These are phyloP conservation scores for Macquaria australasica DNA, from an alignment of 2,113 vertebrate genomes.

Conservation along the genomic window DNA sequence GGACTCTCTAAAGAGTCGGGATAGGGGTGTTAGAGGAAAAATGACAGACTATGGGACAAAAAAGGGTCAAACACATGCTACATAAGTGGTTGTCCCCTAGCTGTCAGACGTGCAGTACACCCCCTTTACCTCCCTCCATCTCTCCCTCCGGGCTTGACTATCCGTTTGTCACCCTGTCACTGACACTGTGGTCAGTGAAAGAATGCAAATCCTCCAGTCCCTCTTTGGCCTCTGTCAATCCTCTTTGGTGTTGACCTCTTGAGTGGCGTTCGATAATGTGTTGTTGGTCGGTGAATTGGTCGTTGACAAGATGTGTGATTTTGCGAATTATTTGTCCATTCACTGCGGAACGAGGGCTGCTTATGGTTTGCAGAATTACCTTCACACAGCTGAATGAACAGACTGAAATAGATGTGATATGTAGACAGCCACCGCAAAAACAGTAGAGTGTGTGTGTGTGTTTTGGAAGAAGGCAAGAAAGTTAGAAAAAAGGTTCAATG, in stretches of 20 bases:
- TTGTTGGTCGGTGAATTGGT: not conserved
- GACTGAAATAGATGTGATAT: conserved; percentile 1
- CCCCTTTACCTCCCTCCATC: not conserved
- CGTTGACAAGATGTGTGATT: not conserved
- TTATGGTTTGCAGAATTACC: not conserved
- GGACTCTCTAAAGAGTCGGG: not conserved
- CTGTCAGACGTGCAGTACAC: not conserved
- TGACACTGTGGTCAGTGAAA: conserved; percentile 12
- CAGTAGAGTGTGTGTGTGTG: not conserved
- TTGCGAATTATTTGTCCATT: not conserved
- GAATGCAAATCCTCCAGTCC: not conserved
- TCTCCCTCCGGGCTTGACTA: not conserved
- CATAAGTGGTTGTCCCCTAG: not conserved
- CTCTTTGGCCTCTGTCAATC: not conserved
- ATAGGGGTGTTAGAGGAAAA: not conserved
- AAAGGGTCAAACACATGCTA: not conserved
- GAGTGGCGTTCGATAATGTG: not conserved
- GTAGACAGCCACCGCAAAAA: not conserved
- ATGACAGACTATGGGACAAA: not conserved
- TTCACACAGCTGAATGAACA: not conserved
- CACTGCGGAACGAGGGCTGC: not conserved
- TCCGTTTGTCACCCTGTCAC: conserved; percentile 6
- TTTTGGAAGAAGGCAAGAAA: not conserved
- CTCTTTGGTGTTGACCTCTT: not conserved
- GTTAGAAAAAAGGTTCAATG: not conserved